Conservation (phyloP, 2,888 invertebrate genomes). For the Phyllotreta cruciferae region DNA sequence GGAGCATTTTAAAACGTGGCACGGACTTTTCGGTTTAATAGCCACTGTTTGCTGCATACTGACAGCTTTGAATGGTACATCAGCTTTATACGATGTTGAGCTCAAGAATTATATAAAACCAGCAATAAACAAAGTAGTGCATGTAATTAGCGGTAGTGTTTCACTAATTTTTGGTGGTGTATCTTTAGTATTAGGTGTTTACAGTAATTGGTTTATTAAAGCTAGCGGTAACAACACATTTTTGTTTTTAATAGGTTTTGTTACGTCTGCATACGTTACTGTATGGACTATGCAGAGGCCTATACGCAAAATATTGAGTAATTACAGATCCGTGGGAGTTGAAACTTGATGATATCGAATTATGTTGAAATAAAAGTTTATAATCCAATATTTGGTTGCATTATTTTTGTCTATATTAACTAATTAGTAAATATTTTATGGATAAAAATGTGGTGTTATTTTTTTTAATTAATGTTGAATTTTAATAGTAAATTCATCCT, state of each 20-base stretch:
- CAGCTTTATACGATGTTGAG: conserved; percentile 50
- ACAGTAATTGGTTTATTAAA: conserved; percentile 48
- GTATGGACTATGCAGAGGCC: conserved; percentile 45
- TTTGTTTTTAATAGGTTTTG: conserved; percentile 38
- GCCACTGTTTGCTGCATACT: conserved; percentile 48
- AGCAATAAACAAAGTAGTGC: conserved; percentile 46
- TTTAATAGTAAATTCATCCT: no score
- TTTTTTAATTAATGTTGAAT: no score
- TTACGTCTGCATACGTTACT: conserved; percentile 35
- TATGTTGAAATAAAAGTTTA: no score
- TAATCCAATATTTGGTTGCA: no score
- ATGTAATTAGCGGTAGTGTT: conserved; percentile 44
- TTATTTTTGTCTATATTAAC: no score
- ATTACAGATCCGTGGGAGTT: background rate
- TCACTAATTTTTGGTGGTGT: conserved; percentile 48
- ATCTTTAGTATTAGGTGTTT: conserved; percentile 47
- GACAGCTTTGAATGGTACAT: conserved; percentile 51
- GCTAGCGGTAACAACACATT: conserved; percentile 37
- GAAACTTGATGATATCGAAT: no score
- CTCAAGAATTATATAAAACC: conserved; percentile 45
- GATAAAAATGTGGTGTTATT: no score
- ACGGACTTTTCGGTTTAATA: conserved; percentile 53
- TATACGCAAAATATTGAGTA: conserved; percentile 38
- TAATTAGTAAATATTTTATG: no score
- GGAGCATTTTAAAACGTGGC: conserved; percentile 55